Conservation (phyloP, 2,888 invertebrate genomes). For the Andrena flavipes region DNA sequence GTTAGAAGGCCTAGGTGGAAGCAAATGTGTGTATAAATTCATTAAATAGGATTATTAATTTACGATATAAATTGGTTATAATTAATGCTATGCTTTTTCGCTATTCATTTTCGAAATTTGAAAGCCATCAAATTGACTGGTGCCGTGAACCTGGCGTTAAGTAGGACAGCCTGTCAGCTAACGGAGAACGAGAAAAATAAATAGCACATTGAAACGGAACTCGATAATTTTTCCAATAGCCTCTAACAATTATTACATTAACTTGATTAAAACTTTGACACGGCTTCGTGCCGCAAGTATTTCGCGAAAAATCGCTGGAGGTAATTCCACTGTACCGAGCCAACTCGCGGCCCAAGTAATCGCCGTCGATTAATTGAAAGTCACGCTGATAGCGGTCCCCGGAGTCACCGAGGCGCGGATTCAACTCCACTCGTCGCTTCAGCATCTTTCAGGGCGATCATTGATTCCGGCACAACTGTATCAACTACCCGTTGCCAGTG, state of each 20-base stretch:
- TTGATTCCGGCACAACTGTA: slow-evolving; percentile 48
- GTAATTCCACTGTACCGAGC: background rate
- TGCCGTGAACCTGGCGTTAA: background rate
- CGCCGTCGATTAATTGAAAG: slow-evolving; percentile 35
- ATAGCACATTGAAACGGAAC: background rate
- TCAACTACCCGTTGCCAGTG: slow-evolving; percentile 34
- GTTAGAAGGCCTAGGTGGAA: no score
- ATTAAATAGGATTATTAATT: no score
- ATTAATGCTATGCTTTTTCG: no score
- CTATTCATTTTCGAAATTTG: no score
- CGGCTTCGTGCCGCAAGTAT: background rate
- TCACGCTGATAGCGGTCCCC: slow-evolving; percentile 12
- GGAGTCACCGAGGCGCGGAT: background rate
- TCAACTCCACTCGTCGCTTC: slow-evolving; percentile 31
- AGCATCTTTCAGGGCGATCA: slow-evolving; percentile 24
- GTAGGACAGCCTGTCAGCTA: background rate
- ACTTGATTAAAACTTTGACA: slow-evolving; percentile 13
- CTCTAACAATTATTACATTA: slow-evolving; percentile 8
- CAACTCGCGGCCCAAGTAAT: background rate
- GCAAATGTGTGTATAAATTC: no score
- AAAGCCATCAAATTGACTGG: no score
- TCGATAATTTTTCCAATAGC: background rate
- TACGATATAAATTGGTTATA: no score
- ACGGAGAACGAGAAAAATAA: background rate
- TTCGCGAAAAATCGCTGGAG: slow-evolving; percentile 3